Base-by-base conservation (phyloP, 2,888 invertebrate species). In the Platypus cylindrus region DNA sequence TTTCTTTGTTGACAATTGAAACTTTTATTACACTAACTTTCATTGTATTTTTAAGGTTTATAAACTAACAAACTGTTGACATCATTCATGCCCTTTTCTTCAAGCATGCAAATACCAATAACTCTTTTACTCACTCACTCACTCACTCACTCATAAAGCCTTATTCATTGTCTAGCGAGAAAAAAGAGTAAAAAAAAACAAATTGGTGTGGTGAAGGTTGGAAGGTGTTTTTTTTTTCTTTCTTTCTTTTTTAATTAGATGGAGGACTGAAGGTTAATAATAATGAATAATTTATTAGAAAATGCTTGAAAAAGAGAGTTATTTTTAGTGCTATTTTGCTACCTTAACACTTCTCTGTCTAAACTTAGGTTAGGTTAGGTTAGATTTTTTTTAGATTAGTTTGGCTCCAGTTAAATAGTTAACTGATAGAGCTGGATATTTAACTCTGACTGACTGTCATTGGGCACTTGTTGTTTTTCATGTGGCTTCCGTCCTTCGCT, bases 121-220 rank as follows among this genome's bases (percentile, higher is more conserved):
- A 11, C 20, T 7, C 20, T 20, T 20, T 20, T 20, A 20, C 20
- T 20, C 20, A 7, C 20, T 5, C 12, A 24, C 24, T 24, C n/a
- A 24, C 24, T n/a, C 5, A n/a, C 24, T 3, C 3, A n/a, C n/a
- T n/a, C n/a, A n/a, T n/a, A 47, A 47, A 45, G 44, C 46, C 46
- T 46, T 48, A 48, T 52, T 52, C 48, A 50, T 49, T 39, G 46
- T 52, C 55, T 55, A 55, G 55, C 55, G 55, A 53, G 53, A 51
- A 52, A 50, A 27, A 18, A n/a, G 25, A 15, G 17, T 37, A n/a
- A n/a, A n/a, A n/a, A n/a, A n/a, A n/a, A n/a, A n/a, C n/a, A n/a
- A n/a, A n/a, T 29, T 18, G 9, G 30, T 23, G 32, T 37, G 37
- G 37, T 37, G 29, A 23, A 32, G 29, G 37, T 37, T 23, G 37